These are phyloP conservation scores for Panzeria rudis DNA, from an alignment of 2,888 invertebrate genomes.

Conservation along the genomic window DNA sequence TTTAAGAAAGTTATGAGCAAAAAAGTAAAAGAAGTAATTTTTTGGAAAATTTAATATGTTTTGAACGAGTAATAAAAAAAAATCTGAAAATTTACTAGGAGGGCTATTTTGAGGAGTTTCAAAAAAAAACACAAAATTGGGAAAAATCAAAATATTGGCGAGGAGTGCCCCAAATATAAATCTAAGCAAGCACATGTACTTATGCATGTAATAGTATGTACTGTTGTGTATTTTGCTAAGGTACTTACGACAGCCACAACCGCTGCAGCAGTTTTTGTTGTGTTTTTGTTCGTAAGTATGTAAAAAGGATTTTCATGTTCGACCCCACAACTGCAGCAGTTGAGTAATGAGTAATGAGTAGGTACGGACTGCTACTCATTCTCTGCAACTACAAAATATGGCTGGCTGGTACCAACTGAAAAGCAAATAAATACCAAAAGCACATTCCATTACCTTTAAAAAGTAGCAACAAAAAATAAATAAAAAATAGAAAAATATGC, in stretches of 20 bases:
- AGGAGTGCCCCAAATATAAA: too few species aligned
- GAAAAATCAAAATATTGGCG: too few species aligned
- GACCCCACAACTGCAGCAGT: conserved; percentile 38
- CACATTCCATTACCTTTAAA: conserved; percentile 48
- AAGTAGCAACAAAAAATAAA: background rate
- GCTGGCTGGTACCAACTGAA: conserved; percentile 38
- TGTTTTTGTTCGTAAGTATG: conserved; percentile 12
- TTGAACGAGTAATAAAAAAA: too few species aligned
- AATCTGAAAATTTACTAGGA: too few species aligned
- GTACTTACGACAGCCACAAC: conserved; percentile 63
- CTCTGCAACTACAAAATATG: conserved; percentile 24
- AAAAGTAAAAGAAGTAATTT: too few species aligned
- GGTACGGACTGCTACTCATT: conserved; percentile 17
- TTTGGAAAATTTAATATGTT: too few species aligned
- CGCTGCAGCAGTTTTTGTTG: conserved; percentile 13
- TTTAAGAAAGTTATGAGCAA: too few species aligned
- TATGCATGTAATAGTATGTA: background rate
- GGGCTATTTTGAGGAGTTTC: too few species aligned
- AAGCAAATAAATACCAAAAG: conserved; percentile 56
- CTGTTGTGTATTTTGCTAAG: conserved; percentile 58
- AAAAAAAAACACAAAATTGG: too few species aligned
- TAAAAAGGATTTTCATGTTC: conserved; percentile 69
- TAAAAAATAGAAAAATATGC: background rate
- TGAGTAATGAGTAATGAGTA: conserved; percentile 24
- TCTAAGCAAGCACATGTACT: background rate